These are phyloP conservation scores for Andricus quercusramuli DNA, from an alignment of 2,888 invertebrate species.

Conservation along the genomic window DNA sequence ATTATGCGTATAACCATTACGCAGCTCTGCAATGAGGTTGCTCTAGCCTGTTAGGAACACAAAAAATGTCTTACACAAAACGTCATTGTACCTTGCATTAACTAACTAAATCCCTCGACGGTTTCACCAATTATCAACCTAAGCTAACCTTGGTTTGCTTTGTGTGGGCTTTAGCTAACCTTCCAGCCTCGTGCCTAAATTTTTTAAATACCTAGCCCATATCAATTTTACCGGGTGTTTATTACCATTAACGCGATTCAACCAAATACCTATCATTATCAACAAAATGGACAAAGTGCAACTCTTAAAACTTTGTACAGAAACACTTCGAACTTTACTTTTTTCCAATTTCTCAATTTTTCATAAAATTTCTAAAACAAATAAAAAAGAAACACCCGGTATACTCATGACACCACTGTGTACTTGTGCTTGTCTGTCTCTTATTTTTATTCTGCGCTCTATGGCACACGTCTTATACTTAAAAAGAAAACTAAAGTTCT, in stretches of 20 bases:
- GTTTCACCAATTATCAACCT: constrained; percentile 36
- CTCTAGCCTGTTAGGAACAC: constrained; percentile 89
- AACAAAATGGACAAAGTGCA: background rate
- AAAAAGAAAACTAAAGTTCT: background rate
- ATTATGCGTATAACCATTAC: constrained; percentile 97
- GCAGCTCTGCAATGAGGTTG: constrained; percentile 96
- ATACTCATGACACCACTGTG: constrained; percentile 76
- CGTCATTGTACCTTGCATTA: constrained; percentile 4
- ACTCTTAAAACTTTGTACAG: background rate
- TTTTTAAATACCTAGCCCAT: constrained; percentile 69
- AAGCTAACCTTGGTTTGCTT: constrained; percentile 64
- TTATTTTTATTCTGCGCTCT: constrained; percentile 47
- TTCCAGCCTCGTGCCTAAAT: constrained; percentile 76
- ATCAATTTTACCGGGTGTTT: constrained; percentile 78
- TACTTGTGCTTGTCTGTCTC: constrained; percentile 78
- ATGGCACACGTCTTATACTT: background rate
- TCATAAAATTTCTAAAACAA: background rate
- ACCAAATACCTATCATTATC: constrained; percentile 42
- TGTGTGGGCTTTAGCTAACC: constrained; percentile 77
- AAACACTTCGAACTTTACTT: background rate
- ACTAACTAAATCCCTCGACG: constrained; percentile 27
- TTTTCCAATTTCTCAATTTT: background rate
- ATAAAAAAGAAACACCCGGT: constrained; percentile 74
- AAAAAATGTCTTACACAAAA: constrained; percentile 54
- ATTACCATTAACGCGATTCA: constrained; percentile 50